A percentile compares a stretch with the other conserved stretches of the same genome.
Conservation (phyloP, 2,113 vertebrate genomes). For the Oreochromis aureus region DNA sequence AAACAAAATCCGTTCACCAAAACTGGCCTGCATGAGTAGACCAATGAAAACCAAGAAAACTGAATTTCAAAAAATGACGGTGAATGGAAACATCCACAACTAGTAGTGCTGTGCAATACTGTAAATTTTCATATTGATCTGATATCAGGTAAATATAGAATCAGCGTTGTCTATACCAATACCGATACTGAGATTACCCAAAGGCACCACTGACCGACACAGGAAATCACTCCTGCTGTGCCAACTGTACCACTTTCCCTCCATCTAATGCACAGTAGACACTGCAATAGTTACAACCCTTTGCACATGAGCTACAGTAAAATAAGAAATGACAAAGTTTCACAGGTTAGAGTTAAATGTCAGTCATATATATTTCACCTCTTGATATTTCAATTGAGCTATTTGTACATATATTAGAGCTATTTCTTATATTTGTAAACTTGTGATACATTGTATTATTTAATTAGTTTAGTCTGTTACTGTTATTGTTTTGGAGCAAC, state of each 20-base stretch:
- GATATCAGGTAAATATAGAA: neutral
- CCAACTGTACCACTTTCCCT: neutral
- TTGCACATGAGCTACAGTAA: fast-evolving
- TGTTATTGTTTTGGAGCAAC: neutral
- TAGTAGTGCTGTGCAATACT: neutral
- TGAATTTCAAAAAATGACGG: neutral
- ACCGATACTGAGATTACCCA: neutral
- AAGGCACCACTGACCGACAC: neutral
- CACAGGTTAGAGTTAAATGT: neutral
- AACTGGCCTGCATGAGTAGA: neutral
- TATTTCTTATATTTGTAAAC: neutral
- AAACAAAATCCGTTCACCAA: neutral
- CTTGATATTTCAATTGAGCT: neutral
- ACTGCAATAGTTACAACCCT: fast-evolving
- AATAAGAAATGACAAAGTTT: neutral
- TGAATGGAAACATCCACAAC: neutral
- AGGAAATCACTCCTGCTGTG: neutral
- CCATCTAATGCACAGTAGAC: neutral
- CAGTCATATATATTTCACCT: neutral
- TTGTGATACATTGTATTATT: neutral
- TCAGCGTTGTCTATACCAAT: neutral
- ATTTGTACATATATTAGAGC: neutral
- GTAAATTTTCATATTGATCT: neutral
- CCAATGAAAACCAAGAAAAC: neutral
- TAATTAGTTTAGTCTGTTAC: fast-evolving